Evolutionary conservation across 2,113 vertebrate genomes (phyloP), one percentile per base, ranked within the genome.

Genomic region (Hassar affinis): DNA sequence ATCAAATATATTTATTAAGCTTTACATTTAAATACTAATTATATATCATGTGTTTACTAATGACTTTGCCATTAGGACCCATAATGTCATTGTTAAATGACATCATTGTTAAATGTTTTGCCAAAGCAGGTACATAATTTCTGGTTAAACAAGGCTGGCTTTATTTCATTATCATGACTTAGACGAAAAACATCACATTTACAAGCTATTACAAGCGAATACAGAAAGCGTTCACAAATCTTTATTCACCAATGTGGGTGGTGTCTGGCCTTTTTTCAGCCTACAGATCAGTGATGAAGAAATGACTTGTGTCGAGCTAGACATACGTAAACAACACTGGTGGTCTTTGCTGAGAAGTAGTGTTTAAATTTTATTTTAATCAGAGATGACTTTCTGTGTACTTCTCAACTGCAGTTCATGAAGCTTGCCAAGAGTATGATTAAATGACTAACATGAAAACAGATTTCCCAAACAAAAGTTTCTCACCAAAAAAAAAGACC

Each of bases 181-280:
- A 0, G 20, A 45, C 25, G 4, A 75, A 49, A 52, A 33, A 30
- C 4, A 52, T 18, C 12, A 75, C 0, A 75, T 30, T 62, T 62
- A 62, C 27, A 6, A 30, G 27, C 27, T 17, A 51, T 52, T 52
- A n/a, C n/a, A n/a, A 33, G 69, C 12, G 42, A 72, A 45, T 51
- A 30, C 14, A 30, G 72, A 75, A 33, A 15, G n/a, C 27, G 3
- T 74, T 74, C 45, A 27, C 22, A 74, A 51, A 1, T 12, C 22
- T 45, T 47, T 72, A 22, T n/a, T 72, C 38, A 74, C 25, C 27
- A 30, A 52, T 33, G 72, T 33, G 6, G 2, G 72, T 30, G 14
- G n/a, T 74, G 71, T 74, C 9, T 49, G 69, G 38, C 9, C 10
- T 76, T 35, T 76, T 76, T 76, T 11, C 49, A 57, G 35, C 69